A percentile compares a stretch with the other conserved stretches of the same genome.
Evolutionary conservation across 2,113 vertebrate species (phyloP).

Genomic region (Stomatorhinus ivindoensis): DNA sequence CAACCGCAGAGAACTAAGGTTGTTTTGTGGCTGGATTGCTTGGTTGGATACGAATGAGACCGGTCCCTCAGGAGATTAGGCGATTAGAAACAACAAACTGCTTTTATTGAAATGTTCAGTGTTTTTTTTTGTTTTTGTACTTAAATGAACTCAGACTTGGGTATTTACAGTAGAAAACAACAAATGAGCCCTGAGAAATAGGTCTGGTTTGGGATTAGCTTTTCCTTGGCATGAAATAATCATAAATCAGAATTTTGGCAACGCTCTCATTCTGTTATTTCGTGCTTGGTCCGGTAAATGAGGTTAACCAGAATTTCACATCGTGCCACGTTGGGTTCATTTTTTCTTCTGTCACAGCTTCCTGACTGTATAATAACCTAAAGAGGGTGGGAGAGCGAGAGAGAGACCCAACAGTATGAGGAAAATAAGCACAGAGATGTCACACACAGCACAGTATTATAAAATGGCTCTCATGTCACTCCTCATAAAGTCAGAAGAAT

Average conservation of each 20-base stretch:
- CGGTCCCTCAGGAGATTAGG: neutral
- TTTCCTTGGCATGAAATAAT: neutral
- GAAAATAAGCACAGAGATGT: neutral
- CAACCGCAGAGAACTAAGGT: neutral
- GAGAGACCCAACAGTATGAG: neutral
- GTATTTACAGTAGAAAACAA: neutral
- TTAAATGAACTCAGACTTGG: neutral
- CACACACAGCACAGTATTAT: neutral
- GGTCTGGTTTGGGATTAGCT: neutral
- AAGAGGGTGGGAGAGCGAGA: neutral
- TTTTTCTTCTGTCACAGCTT: neutral
- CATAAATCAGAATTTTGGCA: neutral
- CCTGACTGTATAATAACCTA: neutral
- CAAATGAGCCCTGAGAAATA: neutral
- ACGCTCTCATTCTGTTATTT: neutral
- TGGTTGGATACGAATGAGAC: neutral
- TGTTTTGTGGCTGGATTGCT: neutral
- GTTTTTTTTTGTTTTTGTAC: neutral
- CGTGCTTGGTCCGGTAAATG: neutral
- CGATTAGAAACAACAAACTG: neutral
- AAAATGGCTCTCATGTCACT: neutral
- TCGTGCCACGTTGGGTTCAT: neutral
- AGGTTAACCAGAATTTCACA: neutral
- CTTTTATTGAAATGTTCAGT: neutral
- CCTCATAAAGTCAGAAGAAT: neutral